Conservation (phyloP, 2,888 invertebrate species). For the Drosophila setosimentum region DNA sequence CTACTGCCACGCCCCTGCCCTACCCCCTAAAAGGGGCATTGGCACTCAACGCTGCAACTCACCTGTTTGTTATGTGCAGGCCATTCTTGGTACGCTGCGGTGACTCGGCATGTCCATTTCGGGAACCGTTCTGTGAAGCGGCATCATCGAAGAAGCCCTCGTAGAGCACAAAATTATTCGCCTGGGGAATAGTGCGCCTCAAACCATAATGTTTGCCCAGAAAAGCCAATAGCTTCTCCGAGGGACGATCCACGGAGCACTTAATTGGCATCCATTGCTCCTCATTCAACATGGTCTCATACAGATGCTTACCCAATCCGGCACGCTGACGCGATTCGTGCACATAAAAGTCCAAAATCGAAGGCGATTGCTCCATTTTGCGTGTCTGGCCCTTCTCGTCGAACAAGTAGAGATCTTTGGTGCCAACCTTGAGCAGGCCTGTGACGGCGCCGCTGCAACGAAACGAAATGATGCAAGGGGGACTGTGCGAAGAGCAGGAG, state of each 20-base stretch:
- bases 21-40: neutral
- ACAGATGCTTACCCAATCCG: conserved; percentile 93
- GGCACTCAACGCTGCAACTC: conserved; percentile 43
- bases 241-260: conserved; percentile 97
- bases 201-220: conserved; percentile 92
- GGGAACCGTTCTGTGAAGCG: conserved; percentile 44
- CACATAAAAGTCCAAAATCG: conserved; percentile 97
- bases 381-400: conserved; percentile 90
- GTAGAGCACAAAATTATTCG: conserved; percentile 95
- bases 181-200: conserved; percentile 89
- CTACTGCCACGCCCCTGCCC: conserved; percentile 17
- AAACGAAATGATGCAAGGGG: neutral
- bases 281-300: conserved; percentile 93
- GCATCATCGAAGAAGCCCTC: conserved; percentile 89
- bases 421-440: conserved; percentile 95
- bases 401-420: conserved; percentile 94
- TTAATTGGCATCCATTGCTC: conserved; percentile 89
- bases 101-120: conserved; percentile 51
- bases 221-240: conserved; percentile 94
- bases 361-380: conserved; percentile 92
- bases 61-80: conserved; percentile 84
- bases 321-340: conserved; percentile 93
- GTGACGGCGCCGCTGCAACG: conserved; percentile 89
- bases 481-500: no score
- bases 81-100: conserved; percentile 70